These are phyloP conservation scores for Trisateles emortualis DNA, from an alignment of 2,888 invertebrate genomes.

Conservation along the genomic window DNA sequence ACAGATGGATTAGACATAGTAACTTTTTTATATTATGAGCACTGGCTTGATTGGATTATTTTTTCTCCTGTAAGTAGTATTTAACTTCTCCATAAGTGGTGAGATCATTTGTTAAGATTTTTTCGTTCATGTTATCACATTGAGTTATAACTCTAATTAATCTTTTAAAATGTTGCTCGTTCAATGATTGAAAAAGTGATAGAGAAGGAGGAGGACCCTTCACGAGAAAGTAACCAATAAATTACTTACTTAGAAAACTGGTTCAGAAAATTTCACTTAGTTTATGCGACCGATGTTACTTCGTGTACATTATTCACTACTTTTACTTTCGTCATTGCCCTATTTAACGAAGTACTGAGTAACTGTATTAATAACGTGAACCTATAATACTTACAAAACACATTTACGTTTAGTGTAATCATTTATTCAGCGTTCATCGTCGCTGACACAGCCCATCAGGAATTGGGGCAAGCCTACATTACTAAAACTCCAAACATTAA, in stretches of 20 bases:
- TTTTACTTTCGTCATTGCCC: slow-evolving; percentile 36
- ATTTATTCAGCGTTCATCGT: slow-evolving; percentile 47
- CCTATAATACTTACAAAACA: slow-evolving; percentile 29
- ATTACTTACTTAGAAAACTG: slow-evolving; percentile 27
- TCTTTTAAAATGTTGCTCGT: background rate
- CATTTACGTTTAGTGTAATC: slow-evolving; percentile 39
- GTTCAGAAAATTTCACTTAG: slow-evolving; percentile 32
- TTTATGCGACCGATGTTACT: slow-evolving; percentile 10
- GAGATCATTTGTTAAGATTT: slow-evolving; percentile 19
- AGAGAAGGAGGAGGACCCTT: slow-evolving; percentile 21
- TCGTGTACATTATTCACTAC: slow-evolving; percentile 20
- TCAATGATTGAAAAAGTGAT: slow-evolving; percentile 1
- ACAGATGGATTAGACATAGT: slow-evolving; percentile 37
- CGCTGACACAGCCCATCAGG: slow-evolving; percentile 44
- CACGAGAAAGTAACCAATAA: slow-evolving; percentile 31
- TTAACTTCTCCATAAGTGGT: slow-evolving; percentile 14
- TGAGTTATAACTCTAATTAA: slow-evolving; percentile 12
- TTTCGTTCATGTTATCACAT: background rate
- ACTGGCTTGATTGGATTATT: slow-evolving; percentile 22
- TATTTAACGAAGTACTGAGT: slow-evolving; percentile 14
- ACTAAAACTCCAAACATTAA: slow-evolving; percentile 41
- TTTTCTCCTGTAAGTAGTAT: slow-evolving; percentile 20
- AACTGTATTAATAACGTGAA: slow-evolving; percentile 28
- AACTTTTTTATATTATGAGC: slow-evolving; percentile 26
- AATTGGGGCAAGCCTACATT: slow-evolving; percentile 49